A percentile compares a stretch with the other conserved stretches of the same genome.
These are phyloP conservation scores for Andricus quercusramuli DNA, from an alignment of 2,888 invertebrate species.

Conservation along the genomic window DNA sequence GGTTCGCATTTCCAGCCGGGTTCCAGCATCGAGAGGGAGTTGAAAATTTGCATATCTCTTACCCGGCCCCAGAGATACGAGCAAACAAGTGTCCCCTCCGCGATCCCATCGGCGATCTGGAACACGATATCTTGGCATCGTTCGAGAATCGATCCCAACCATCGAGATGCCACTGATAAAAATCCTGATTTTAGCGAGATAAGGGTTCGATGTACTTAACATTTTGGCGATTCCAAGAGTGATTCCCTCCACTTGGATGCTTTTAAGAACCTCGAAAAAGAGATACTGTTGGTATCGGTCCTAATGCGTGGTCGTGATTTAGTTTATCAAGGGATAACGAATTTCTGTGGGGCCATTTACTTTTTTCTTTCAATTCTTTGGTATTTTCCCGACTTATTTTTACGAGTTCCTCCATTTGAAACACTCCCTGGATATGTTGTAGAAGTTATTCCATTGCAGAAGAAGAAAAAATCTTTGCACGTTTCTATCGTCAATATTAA, in stretches of 20 bases:
- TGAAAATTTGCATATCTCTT: slow-evolving; percentile 67
- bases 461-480: slow-evolving; percentile 18
- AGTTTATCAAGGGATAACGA: background rate
- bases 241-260: slow-evolving; percentile 27
- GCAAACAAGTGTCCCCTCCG: slow-evolving; percentile 65
- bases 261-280: background rate
- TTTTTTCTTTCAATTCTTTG: background rate
- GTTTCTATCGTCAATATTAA: background rate
- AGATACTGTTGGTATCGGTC: background rate
- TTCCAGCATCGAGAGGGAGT: slow-evolving; percentile 44
- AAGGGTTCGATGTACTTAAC: slow-evolving; percentile 21
- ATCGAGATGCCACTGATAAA: slow-evolving; percentile 37
- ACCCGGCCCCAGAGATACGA: slow-evolving; percentile 62
- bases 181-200: slow-evolving; percentile 29
- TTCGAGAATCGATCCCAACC: slow-evolving; percentile 61
- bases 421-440: background rate
- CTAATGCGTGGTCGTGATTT: background rate
- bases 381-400: background rate
- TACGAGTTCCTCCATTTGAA: too few species aligned
- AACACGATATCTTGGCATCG: slow-evolving; percentile 61
- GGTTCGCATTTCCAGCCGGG: slow-evolving; percentile 44
- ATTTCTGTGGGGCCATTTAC: background rate
- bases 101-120: slow-evolving; percentile 57
- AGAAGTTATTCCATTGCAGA: background rate
- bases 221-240: slow-evolving; percentile 35